Evolutionary conservation across 2,888 invertebrate species (phyloP), one percentile per base, ranked within the genome.

Genomic region (Drosophila eohydei): DNA sequence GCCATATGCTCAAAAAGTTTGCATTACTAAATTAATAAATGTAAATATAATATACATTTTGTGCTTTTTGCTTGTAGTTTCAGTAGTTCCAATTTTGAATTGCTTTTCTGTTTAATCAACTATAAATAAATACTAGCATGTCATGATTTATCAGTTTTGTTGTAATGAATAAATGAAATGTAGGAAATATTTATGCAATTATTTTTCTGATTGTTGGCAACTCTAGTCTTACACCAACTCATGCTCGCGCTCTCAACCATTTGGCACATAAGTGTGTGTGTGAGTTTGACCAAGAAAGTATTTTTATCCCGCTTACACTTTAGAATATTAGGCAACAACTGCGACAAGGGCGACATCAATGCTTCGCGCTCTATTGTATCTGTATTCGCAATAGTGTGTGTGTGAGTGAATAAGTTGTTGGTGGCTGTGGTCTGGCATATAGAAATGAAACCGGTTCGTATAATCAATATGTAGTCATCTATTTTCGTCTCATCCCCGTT

Each of bases 401-500:
- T 57, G 48, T 70, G 57, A 60, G 60, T 64, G 34, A 34, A 50
- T 74, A 21, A 61, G 57, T 58, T 64, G 69, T 57, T 74, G 74
- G 50, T 59, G 71, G 50, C 70, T 79, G 66, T 52, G 68, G 61
- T 48, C 61, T 77, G 59, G 68, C 72, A 67, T 78, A 75, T 76
- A 80, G 65, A 71, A 71, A 71, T 71, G 68, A 88, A 88, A 84
- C 83, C 69, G 78, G 83, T 88, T 84, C 86, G 74, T 84, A 80
- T 83, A 84, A 84, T 84, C 88, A 84, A 88, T 88, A 84, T 83
- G 86, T 88, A 80, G 83, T 74, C 88, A 85, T 83, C 71, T 74
- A 82, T 82, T 80, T 81, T 76, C 67, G 69, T 66, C 61, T 54
- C 59, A 44, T 62, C 57, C 68, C 57, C 58, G 36, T 54, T 43